Conservation (phyloP, 2,797 vertebrate species). For the Okamejei kenojei region DNA sequence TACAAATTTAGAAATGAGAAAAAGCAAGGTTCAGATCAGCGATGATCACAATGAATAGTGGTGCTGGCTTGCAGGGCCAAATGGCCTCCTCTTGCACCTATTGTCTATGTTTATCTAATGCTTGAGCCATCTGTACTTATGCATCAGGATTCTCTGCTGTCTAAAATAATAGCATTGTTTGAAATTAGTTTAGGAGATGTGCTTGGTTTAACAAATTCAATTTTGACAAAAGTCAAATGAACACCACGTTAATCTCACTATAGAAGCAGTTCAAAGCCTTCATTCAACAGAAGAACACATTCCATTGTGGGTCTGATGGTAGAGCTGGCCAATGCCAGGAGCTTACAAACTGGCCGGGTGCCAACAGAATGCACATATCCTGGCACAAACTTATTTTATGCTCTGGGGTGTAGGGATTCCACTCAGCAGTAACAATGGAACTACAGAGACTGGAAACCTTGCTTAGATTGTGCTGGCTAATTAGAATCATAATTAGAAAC, state of each 20-base stretch:
- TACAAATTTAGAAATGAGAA: neutral
- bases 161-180: neutral
- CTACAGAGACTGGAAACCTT: neutral
- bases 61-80: too few relatives aligned
- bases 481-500: neutral
- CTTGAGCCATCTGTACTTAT: too few relatives aligned
- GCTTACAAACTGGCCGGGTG: neutral
- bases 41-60: too few relatives aligned
- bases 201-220: slow-evolving; percentile 26
- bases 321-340: neutral
- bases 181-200: neutral
- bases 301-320: slow-evolving; percentile 9
- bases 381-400: neutral
- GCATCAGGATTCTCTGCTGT: too few relatives aligned
- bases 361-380: neutral
- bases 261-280: neutral
- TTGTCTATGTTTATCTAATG: neutral
- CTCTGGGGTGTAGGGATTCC: neutral
- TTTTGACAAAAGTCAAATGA: slow-evolving; percentile 28
- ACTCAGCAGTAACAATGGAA: neutral
- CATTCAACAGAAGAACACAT: neutral
- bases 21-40: too few relatives aligned
- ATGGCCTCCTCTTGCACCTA: too few relatives aligned
- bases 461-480: neutral
- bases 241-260: neutral